Evolutionary conservation across 2,888 invertebrate species (phyloP).

Genomic region (Polymixis lichenea): DNA sequence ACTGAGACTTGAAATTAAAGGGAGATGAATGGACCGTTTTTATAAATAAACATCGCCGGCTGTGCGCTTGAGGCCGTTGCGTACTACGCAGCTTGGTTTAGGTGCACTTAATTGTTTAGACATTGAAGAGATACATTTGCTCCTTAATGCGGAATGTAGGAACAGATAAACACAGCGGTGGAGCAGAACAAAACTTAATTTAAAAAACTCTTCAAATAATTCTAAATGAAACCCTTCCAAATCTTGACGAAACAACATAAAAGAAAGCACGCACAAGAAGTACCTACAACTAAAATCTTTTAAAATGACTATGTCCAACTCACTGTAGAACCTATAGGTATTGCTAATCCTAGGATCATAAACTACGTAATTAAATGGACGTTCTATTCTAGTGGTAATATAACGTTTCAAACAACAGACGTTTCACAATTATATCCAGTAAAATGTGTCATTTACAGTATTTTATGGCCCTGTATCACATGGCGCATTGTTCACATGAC

Average conservation of each 20-base stretch:
- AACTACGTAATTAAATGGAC: conserved; percentile 27
- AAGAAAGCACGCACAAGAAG: background rate
- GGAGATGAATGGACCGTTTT: conserved; percentile 81
- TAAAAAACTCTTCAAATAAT: background rate
- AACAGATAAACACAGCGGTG: conserved; percentile 27
- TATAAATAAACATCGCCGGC: conserved; percentile 82
- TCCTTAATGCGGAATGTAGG: conserved; percentile 54
- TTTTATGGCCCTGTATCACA: conserved; percentile 42
- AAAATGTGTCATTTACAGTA: conserved; percentile 40
- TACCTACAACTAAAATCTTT: background rate
- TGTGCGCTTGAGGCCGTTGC: conserved; percentile 74
- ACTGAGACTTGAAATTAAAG: conserved; percentile 66
- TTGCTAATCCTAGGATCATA: conserved; percentile 16
- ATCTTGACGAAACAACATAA: conserved; percentile 10
- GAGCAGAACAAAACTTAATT: background rate
- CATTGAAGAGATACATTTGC: conserved; percentile 75
- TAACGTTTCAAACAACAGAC: conserved; percentile 27
- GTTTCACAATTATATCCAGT: conserved; percentile 29
- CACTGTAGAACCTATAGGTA: background rate
- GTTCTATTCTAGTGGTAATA: conserved; percentile 29
- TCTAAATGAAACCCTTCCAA: conserved; percentile 3
- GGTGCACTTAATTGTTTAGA: conserved; percentile 73
- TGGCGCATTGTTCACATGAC: conserved; percentile 37
- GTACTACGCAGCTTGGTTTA: conserved; percentile 74
- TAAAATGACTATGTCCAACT: background rate